A percentile compares a stretch with the other conserved stretches of the same genome.
Evolutionary conservation across 2,888 invertebrate genomes (phyloP).

Genomic region (Stenolophus ochropezus): DNA sequence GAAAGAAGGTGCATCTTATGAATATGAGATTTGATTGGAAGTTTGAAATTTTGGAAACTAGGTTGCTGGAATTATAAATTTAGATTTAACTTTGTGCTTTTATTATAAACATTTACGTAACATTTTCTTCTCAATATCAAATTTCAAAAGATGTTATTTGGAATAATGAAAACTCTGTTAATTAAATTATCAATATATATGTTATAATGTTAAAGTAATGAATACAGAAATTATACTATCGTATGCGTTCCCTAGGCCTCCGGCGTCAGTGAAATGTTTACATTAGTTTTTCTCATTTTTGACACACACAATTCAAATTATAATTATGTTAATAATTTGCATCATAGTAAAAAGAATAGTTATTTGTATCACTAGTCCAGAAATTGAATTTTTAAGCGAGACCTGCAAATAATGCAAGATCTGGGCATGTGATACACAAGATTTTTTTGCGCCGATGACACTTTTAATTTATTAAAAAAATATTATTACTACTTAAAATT

Average conservation of each 20-base stretch:
- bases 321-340: too few relatives aligned
- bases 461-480: too few relatives aligned
- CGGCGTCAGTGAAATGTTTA: too few relatives aligned
- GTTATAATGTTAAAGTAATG: not conserved
- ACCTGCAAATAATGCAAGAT: too few relatives aligned
- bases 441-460: too few relatives aligned
- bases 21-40: not conserved
- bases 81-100: not conserved
- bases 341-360: too few relatives aligned
- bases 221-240: not conserved
- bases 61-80: not conserved
- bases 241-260: too few relatives aligned
- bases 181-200: not conserved
- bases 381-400: too few relatives aligned
- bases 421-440: too few relatives aligned
- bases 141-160: not conserved
- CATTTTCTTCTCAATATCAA: not conserved
- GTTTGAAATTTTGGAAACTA: not conserved
- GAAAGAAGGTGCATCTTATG: not conserved
- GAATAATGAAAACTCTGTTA: too few relatives aligned
- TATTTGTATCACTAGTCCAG: too few relatives aligned
- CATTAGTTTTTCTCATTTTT: not conserved
- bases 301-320: not conserved
- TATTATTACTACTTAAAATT: too few relatives aligned
- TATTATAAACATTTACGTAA: not conserved